phyloP scores from a whole-genome alignment of 2,888 invertebrate genomes.

The Autographa gamma region DNA sequence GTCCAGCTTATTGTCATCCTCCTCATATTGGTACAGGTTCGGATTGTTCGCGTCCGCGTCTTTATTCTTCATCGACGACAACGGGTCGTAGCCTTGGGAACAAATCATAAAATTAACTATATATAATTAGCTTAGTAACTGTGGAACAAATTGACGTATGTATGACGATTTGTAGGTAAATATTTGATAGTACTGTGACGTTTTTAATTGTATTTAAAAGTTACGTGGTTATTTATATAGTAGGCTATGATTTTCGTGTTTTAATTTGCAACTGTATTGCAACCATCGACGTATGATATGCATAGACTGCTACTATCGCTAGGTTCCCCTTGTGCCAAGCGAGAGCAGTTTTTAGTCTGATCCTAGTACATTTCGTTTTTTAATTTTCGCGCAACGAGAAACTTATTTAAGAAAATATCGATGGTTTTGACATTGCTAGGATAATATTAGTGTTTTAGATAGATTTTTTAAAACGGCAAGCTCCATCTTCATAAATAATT shows the following conservation, averaged over 20 bases:
- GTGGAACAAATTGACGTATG: conserved; percentile 5
- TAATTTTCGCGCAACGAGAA: too few relatives aligned
- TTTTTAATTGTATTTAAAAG: not conserved
- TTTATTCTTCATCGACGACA: conserved; percentile 92
- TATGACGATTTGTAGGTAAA: not conserved
- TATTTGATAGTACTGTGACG: not conserved
- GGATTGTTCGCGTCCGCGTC: conserved; percentile 96
- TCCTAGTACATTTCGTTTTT: too few relatives aligned
- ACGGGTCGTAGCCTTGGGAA: conserved; percentile 89
- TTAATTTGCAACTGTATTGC: not conserved
- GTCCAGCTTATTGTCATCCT: conserved; percentile 93
- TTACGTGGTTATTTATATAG: not conserved
- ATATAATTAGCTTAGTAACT: conserved; percentile 7
- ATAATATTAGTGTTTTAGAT: too few relatives aligned
- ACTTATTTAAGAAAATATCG: too few relatives aligned
- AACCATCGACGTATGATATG: too few relatives aligned
- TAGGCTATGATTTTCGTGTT: not conserved
- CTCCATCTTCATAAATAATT: too few relatives aligned
- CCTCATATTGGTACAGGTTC: conserved; percentile 94
- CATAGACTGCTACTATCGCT: too few relatives aligned
- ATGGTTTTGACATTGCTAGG: too few relatives aligned
- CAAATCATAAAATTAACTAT: conserved; percentile 26
- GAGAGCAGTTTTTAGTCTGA: too few relatives aligned
- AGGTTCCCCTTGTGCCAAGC: too few relatives aligned
- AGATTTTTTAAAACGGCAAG: too few relatives aligned